Evolutionary conservation across 1,140 invertebrate genomes (phyloP), one percentile per base, ranked within the genome.

Genomic region (Drosophila azteca): DNA sequence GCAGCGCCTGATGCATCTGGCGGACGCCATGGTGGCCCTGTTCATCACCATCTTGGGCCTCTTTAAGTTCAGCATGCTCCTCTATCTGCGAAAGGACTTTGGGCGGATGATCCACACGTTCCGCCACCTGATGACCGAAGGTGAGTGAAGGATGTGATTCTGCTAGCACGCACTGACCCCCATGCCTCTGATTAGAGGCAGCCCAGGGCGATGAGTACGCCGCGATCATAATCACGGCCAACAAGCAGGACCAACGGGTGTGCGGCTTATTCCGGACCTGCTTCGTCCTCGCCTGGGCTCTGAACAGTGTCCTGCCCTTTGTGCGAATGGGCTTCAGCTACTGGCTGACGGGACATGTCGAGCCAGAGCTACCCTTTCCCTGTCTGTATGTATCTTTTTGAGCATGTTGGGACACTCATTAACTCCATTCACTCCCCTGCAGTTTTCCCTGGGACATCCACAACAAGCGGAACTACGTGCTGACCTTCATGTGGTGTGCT

Each of bases 371-470:
- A 13, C 79, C 62, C 0, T 77, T 63, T 64, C 73, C 78, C 22
- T 81, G 68, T 39, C 15, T 64, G 79, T 82, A 9, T 15, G 73
- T 81, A 35, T 48, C 8, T 1, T 1, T 11, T 20, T 8, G 24
- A 46, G 5, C 24, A 11, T 0, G 3, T 17, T 7, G 9, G 44
- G 5, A 35, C 3, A 39, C 15, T 55, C 11, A 2, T 26, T 1
- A n/a, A n/a, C n/a, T n/a, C n/a, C 0, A 2, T 0, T 7, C 0
- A 6, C 8, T 29, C 4, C 3, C 1, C 2, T 1, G 1, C 7
- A 80, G 77, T 0, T 80, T 75, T 48, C 77, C 77, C 8, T 80
- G 77, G 77, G 48, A 79, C 22, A 63, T 76, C 15, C 39, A 60
- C 8, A 50, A 65, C 15, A 13, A 66, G 0, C 46, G 50, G 0